Base-by-base conservation (phyloP, 1,140 invertebrate species). In the Danaus plexippus region DNA sequence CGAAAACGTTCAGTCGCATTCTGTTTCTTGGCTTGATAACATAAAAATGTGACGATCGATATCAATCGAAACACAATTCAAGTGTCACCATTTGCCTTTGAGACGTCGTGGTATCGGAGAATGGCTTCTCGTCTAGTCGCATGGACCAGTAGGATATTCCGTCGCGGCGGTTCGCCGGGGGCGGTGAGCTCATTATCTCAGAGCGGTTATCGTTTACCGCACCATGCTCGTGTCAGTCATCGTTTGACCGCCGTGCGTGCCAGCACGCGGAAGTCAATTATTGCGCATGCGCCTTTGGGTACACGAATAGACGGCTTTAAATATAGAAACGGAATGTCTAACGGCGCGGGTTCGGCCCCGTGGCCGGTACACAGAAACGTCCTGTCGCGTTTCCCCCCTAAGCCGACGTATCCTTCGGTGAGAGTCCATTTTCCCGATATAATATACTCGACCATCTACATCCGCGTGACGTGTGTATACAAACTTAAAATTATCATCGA, bases 291-390 rank as follows among this genome's bases (percentile, higher is more conserved):
- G 82, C 79, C 77, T 68, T 69, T 65, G 47, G 65, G 69, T 79
- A 79, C 80, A 69, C 79, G 76, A 85, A 83, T 84, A 87, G 77
- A 76, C 66, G 56, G 65, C 64, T 80, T 75, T 84, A 87, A 81
- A 79, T 83, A 73, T 87, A 84, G 80, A 77, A 67, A 53, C 72
- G 77, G 80, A 83, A 87, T 85, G 82, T 83, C 80, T 68, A 70
- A 80, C 69, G 79, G 89, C 63, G 90, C 89, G 71, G 84, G 88
- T 63, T 85, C 89, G 62, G 90, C 89, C 69, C 92, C 92, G 72
- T 93, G 92, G 92, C 90, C 91, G 49, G 88, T 93, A 58, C 88
- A 89, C 66, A 90, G 89, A 61, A 89, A 91, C 63, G 88, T 90
- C 73, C 90, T 91, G 66, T 89, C 89, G 51, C 89, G 88, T 63